Evolutionary conservation across 1,140 invertebrate genomes (phyloP).

Genomic region (Antheraea mylitta): DNA sequence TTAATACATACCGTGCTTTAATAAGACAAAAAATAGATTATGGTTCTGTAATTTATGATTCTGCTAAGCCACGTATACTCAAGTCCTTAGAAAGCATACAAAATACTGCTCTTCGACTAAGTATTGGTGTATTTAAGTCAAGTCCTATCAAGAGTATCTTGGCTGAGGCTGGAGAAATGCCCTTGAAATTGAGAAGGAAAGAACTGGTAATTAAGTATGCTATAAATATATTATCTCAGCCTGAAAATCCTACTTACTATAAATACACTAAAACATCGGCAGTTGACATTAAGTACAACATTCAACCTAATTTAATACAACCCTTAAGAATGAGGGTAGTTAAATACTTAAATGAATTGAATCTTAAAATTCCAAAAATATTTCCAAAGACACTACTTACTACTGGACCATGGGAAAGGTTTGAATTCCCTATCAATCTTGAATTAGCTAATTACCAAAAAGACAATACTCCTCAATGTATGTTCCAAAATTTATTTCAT

Average conservation of each 20-base stretch:
- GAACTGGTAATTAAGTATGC: constrained; percentile 15
- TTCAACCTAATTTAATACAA: background rate
- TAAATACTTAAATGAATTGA: constrained; percentile 12
- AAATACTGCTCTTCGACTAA: constrained; percentile 23
- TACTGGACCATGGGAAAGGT: constrained; percentile 3
- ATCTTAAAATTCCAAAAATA: background rate
- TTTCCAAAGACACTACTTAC: too few relatives aligned
- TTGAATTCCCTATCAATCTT: background rate
- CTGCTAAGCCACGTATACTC: constrained; percentile 16
- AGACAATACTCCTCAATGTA: background rate
- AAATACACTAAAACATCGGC: background rate
- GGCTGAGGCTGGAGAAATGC: constrained; percentile 22
- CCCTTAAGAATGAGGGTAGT: constrained; percentile 9
- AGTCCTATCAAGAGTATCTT: constrained; percentile 23
- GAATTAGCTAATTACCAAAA: constrained; percentile 4
- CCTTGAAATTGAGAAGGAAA: constrained; percentile 26
- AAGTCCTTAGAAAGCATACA: constrained; percentile 22
- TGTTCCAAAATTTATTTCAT: constrained; percentile 20
- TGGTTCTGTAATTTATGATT: constrained; percentile 25
- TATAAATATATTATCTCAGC: constrained; percentile 14
- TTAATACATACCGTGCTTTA: constrained; percentile 21
- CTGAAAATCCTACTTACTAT: constrained; percentile 10
- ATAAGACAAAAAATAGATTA: constrained; percentile 28
- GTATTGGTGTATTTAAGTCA: constrained; percentile 13
- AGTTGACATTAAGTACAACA: background rate